These are phyloP conservation scores for Euura saliciscinereae DNA, from an alignment of 1,140 invertebrate genomes.

Conservation along the genomic window DNA sequence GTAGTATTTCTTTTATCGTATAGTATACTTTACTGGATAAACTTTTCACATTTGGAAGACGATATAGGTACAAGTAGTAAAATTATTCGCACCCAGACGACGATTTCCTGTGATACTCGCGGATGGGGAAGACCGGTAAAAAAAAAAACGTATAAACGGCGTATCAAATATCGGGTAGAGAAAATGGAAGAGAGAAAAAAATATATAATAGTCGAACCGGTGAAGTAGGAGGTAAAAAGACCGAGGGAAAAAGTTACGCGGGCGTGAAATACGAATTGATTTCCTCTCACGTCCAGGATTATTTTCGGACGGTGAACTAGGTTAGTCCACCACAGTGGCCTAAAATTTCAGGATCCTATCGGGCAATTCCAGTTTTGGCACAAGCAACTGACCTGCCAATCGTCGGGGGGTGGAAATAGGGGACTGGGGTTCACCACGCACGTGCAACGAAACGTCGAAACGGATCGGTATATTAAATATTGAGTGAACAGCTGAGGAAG, in stretches of 20 bases:
- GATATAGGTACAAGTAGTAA: no score
- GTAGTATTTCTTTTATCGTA: no score
- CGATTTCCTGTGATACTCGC: neutral
- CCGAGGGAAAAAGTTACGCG: neutral
- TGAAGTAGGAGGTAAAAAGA: neutral
- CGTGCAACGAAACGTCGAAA: no score
- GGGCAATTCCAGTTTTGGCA: neutral
- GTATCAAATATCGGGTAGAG: neutral
- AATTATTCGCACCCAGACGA: neutral
- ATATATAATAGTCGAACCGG: neutral
- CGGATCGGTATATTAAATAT: no score
- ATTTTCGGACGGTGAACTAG: neutral
- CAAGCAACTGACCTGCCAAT: neutral
- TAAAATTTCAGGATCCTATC: neutral
- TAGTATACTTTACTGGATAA: no score
- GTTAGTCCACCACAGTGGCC: neutral
- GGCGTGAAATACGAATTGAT: neutral
- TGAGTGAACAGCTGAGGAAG: no score
- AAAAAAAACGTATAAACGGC: neutral
- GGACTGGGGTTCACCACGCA: no score
- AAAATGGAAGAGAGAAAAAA: neutral
- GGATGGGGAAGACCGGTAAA: neutral
- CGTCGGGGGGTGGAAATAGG: neutral
- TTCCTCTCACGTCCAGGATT: conserved; percentile 4
- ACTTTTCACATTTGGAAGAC: no score